Evolutionary conservation across 2,797 vertebrate species (phyloP), one percentile per base, ranked within the genome.

Genomic region (Podarcis lilfordi): DNA sequence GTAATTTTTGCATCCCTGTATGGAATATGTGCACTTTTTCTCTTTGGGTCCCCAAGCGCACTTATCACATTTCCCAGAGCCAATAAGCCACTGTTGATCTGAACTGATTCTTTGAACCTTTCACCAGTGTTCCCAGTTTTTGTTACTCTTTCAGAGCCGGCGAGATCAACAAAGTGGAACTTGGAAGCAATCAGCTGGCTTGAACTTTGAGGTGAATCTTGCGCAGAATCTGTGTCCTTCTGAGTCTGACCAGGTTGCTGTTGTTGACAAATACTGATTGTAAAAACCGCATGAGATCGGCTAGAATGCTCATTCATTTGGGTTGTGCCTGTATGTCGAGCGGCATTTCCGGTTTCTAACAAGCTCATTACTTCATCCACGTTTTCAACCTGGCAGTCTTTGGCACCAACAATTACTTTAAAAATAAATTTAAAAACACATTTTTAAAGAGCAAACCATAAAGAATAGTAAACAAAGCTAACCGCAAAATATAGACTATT

Each of bases 1-100:
- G 98, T 99, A 71, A 99, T 98, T 96, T 99, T 98, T 91, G 98
- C 96, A 92, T 98, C 97, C 3, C 98, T 97, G 72, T 98, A 99
- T 0, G 98, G 98, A 90, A 99, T 95, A 83, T 98, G 97, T 74
- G 95, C 93, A 45, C 90, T 97, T 88, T 97, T 97, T 35, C 96
- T 96, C 90, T 96, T 96, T 2, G 96, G 96, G 77, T 98, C 97
- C 61, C 97, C 97, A 45, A 99, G 98, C 61, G 98, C 98, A 1
- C 98, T 98, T 94, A 99, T 98, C 55, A 99, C 98, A 0, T 98
- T 99, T 79, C 98, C 97, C 88, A 99, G 95, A 0, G 98, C 98
- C 43, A 99, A 95, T 66, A 99, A 94, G 72, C 97, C 98, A 25
- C 97, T 98, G 40, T 99, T 99, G 92, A 99, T 99, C 68, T 97